Percentiles rank a stretch among this genome's conserved stretches.
phyloP scores from a whole-genome alignment of 1,140 invertebrate species.

The Drosophila micromelanica region DNA sequence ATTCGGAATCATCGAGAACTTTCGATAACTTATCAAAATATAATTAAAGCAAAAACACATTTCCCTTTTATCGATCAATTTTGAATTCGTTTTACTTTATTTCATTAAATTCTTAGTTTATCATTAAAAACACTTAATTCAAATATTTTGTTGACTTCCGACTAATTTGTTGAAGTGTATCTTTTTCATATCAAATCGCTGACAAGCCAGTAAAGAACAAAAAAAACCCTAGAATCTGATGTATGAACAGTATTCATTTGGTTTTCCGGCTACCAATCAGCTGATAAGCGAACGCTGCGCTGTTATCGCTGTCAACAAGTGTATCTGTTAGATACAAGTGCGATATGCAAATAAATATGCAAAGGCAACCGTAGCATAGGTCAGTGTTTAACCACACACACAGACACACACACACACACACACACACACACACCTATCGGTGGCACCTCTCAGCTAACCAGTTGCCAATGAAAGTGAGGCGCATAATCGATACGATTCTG shows the following conservation, averaged over 20 bases:
- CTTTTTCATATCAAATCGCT: not conserved
- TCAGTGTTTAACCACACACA: constrained; percentile 10
- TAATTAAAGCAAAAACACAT: too few species aligned
- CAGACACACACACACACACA: not conserved
- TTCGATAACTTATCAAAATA: too few species aligned
- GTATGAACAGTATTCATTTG: constrained; percentile 1
- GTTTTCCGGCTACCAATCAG: constrained; percentile 23
- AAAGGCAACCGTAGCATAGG: constrained; percentile 13
- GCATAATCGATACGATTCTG: constrained; percentile 39
- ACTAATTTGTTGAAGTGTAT: too few species aligned
- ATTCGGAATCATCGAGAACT: too few species aligned
- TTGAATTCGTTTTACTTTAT: too few species aligned
- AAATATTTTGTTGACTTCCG: too few species aligned
- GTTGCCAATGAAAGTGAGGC: constrained; percentile 29
- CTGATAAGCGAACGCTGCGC: constrained; percentile 9
- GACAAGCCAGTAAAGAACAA: not conserved
- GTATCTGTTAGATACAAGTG: constrained; percentile 28
- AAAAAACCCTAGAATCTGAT: not conserved
- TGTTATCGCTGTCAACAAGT: constrained; percentile 21
- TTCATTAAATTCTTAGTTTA: too few species aligned
- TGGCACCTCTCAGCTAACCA: not conserved
- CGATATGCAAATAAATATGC: not conserved
- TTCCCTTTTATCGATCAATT: too few species aligned
- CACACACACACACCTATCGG: not conserved
- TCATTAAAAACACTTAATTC: too few species aligned